These are phyloP conservation scores for Megatriorchis doriae DNA, from an alignment of 2,113 vertebrate genomes.

Conservation along the genomic window DNA sequence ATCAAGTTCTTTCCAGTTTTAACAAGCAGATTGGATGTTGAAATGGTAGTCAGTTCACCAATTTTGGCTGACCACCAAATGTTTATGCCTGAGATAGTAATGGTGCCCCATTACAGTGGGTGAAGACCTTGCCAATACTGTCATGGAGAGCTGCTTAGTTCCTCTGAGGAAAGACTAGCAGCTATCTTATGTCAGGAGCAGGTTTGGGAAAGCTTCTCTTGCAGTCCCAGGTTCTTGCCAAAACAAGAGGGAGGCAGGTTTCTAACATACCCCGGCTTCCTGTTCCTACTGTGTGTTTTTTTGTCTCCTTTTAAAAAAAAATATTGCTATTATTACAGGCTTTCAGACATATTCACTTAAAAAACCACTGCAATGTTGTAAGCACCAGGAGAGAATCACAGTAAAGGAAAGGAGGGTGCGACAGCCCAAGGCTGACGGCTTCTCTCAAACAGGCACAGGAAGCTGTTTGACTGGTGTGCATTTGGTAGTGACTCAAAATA, in stretches of 20 bases:
- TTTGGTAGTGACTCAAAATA: background rate
- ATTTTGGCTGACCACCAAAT: background rate
- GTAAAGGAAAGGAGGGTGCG: background rate
- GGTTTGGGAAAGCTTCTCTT: background rate
- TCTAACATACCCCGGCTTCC: background rate
- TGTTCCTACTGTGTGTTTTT: background rate
- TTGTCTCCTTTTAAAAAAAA: background rate
- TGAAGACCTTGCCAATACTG: background rate
- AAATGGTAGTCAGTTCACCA: background rate
- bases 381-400: background rate
- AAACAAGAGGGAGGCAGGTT: background rate
- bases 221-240: background rate
- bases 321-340: background rate
- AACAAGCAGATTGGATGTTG: background rate
- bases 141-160: background rate
- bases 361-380: background rate
- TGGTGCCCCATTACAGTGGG: accelerated
- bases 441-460: background rate
- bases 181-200: background rate
- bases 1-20: background rate
- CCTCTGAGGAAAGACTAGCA: background rate
- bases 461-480: background rate
- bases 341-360: background rate
- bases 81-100: background rate
- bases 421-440: background rate